These are phyloP conservation scores for Anticlea derivata DNA, from an alignment of 2,888 invertebrate genomes.

Conservation along the genomic window DNA sequence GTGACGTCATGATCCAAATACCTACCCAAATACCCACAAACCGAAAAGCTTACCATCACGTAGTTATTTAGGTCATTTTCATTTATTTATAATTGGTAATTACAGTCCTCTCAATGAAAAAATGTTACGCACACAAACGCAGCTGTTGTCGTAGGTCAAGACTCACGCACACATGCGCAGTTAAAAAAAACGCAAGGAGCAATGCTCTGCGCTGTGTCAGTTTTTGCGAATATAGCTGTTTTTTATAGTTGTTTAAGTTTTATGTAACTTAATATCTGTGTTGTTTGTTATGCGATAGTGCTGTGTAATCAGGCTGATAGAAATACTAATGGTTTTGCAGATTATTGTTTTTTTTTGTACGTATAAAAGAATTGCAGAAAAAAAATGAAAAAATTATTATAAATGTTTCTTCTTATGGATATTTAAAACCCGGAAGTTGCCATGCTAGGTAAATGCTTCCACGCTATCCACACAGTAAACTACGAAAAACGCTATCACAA, in stretches of 20 bases:
- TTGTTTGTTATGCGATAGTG: slow-evolving; percentile 25
- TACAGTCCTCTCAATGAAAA: slow-evolving; percentile 48
- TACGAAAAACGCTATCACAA: too few species aligned
- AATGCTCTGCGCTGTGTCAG: slow-evolving; percentile 65
- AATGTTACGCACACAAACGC: slow-evolving; percentile 57
- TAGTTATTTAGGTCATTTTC: slow-evolving; percentile 32
- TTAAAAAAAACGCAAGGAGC: slow-evolving; percentile 52
- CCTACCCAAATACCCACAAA: not conserved
- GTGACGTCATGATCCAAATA: slow-evolving; percentile 9
- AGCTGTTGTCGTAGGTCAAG: slow-evolving; percentile 57
- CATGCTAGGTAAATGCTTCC: too few species aligned
- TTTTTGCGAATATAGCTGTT: slow-evolving; percentile 61
- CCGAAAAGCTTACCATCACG: slow-evolving; percentile 14
- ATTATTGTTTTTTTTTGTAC: too few species aligned
- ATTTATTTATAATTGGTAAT: slow-evolving; percentile 37
- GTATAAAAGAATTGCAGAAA: not conserved
- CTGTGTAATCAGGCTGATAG: slow-evolving; percentile 24
- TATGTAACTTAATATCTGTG: slow-evolving; percentile 26
- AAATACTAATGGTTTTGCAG: slow-evolving; percentile 12
- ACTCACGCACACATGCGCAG: slow-evolving; percentile 38
- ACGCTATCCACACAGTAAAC: too few species aligned
- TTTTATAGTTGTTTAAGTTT: slow-evolving; percentile 35
- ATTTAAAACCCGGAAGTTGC: not conserved
- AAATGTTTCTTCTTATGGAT: not conserved
- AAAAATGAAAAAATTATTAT: too few species aligned